Base-by-base conservation (phyloP, 2,113 vertebrate species). In the Amphilophus citrinellus region DNA sequence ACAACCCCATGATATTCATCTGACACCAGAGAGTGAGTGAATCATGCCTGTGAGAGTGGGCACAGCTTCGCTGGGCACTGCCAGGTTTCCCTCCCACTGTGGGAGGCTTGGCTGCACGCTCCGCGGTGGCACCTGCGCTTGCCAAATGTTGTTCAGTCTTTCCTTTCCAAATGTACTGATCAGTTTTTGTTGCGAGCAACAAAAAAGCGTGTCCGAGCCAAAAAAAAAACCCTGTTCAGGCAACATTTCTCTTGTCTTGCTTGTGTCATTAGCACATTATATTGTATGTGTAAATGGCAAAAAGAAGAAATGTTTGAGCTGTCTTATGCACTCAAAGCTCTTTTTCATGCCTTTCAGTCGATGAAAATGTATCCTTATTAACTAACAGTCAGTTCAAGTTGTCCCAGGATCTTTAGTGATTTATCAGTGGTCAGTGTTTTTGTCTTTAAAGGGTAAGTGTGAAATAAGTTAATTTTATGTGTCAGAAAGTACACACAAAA, bases 141-240 rank as follows among this genome's bases (percentile, higher is more conserved):
- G 95, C 95, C 95, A 95, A 94, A 94, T 95, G 95, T 93, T 92
- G 94, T 95, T 94, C 95, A 90, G 90, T 94, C 93, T 95, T 94
- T 96, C 92, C 92, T 94, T 95, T 95, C 92, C 91, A 95, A 95
- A 95, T 92, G 92, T 91, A 84, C 85, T 78, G 68, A 88, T 78
- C 76, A 80, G 82, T 85, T 91, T 88, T 84, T 79, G 86, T 91
- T 87, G 68, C 4, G 8, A 79, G 73, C 68, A 84, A 79, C 50
- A 87, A 77, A 39, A 91, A 81, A 78, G 61, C 73, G 47, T 39
- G 57, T 82, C 73, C 35, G 65, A 89, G 83, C 83, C 83, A 30
- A 30, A 30, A 30, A 30, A 80, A 73, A 88, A 77, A 87, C 32
- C 5, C 78, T 35, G 75, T 56, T 77, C 14, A 81, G 83, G 44